Evolutionary conservation across 2,888 invertebrate genomes (phyloP).

Genomic region (Tribolium freemani): DNA sequence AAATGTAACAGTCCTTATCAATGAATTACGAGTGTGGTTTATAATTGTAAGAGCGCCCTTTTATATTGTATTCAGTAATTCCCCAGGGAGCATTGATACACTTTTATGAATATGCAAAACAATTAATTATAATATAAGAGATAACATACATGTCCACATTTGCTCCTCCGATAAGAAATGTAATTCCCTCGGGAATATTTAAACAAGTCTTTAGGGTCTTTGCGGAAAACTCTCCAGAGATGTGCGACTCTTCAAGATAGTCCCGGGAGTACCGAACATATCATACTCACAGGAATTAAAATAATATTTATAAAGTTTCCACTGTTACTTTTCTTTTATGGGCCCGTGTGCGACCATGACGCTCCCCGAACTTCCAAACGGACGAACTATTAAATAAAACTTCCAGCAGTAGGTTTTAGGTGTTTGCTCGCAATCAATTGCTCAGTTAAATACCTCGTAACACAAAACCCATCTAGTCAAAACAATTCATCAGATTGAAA

Average conservation of each 20-base stretch:
- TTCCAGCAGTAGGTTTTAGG: no score
- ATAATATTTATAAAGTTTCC: slow-evolving; percentile 53
- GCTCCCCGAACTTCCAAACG: no score
- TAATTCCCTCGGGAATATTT: slow-evolving; percentile 66
- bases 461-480: no score
- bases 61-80: slow-evolving; percentile 45
- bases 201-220: slow-evolving; percentile 66
- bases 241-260: slow-evolving; percentile 56
- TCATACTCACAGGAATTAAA: slow-evolving; percentile 63
- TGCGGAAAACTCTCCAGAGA: slow-evolving; percentile 61
- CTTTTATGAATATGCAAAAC: slow-evolving; percentile 65
- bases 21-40: slow-evolving; percentile 29
- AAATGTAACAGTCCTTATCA: slow-evolving; percentile 34
- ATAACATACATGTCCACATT: slow-evolving; percentile 53
- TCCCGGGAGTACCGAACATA: slow-evolving; percentile 56
- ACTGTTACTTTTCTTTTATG: slow-evolving; percentile 19
- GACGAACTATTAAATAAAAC: no score
- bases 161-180: slow-evolving; percentile 61
- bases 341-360: slow-evolving; percentile 9
- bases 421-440: no score
- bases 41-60: slow-evolving; percentile 26
- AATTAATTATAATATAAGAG: slow-evolving; percentile 61
- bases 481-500: no score
- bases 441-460: no score
- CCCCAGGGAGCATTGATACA: slow-evolving; percentile 62